Conservation (phyloP, 2,113 vertebrate genomes). For the Raja brachyura region DNA sequence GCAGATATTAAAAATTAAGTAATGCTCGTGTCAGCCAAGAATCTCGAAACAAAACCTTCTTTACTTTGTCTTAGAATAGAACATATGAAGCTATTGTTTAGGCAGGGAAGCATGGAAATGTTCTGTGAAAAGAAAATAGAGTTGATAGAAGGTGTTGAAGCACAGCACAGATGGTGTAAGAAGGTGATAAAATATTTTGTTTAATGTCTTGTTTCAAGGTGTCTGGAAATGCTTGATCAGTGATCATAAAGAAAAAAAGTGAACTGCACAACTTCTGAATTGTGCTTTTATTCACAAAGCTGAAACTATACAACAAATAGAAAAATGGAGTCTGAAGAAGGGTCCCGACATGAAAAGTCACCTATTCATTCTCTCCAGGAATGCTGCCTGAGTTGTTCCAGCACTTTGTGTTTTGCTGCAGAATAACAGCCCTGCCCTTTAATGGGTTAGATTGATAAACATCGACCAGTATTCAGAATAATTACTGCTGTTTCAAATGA, state of each 20-base stretch:
- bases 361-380: too few species aligned
- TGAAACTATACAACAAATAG: neutral
- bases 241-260: neutral
- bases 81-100: neutral
- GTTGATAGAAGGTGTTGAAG: neutral
- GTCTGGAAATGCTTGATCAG: neutral
- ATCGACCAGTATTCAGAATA: neutral
- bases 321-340: neutral
- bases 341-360: too few species aligned
- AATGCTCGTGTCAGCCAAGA: neutral
- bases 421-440: neutral
- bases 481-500: neutral
- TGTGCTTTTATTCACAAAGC: neutral
- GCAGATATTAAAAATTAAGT: neutral
- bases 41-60: neutral
- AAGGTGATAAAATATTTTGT: neutral
- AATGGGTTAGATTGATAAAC: neutral
- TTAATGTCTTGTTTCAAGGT: neutral
- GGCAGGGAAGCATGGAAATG: neutral
- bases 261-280: neutral
- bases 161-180: neutral
- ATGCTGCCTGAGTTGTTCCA: too few species aligned
- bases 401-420: too few species aligned
- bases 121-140: neutral
- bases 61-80: neutral